These are phyloP conservation scores for Rhagonycha lutea DNA, from an alignment of 2,888 invertebrate genomes.

Conservation along the genomic window DNA sequence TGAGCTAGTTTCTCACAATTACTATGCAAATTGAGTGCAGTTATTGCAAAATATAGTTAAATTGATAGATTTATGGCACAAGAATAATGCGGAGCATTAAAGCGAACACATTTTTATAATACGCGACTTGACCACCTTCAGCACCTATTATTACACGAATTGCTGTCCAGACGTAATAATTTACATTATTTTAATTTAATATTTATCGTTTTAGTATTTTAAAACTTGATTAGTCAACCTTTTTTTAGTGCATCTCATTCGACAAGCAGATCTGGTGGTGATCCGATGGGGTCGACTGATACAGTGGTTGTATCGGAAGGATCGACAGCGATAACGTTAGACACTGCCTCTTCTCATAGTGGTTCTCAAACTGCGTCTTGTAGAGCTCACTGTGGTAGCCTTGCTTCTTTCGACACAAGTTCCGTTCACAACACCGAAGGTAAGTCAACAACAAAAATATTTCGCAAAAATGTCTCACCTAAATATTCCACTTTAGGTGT, in stretches of 20 bases:
- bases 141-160: conserved; percentile 27
- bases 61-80: conserved; percentile 35
- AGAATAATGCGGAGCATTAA: conserved; percentile 26
- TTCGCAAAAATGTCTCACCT: neutral
- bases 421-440: conserved; percentile 61
- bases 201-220: neutral
- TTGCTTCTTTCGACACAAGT: conserved; percentile 59
- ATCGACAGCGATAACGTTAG: conserved; percentile 60
- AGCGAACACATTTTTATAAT: conserved; percentile 8
- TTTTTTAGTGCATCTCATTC: conserved; percentile 53
- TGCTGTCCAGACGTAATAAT: neutral
- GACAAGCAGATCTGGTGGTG: conserved; percentile 50
- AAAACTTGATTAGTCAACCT: neutral
- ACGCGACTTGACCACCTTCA: conserved; percentile 20
- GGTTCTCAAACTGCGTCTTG: conserved; percentile 59
- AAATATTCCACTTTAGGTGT: conserved; percentile 44
- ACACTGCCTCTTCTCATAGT: conserved; percentile 57
- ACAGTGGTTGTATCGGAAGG: conserved; percentile 60
- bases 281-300: conserved; percentile 60
- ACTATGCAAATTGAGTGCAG: conserved; percentile 39
- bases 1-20: conserved; percentile 37
- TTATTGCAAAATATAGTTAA: conserved; percentile 40
- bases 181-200: neutral
- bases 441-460: conserved; percentile 40
- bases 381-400: conserved; percentile 60